Base-by-base conservation (phyloP, 2,113 vertebrate genomes). In the Capricornis sumatraensis region DNA sequence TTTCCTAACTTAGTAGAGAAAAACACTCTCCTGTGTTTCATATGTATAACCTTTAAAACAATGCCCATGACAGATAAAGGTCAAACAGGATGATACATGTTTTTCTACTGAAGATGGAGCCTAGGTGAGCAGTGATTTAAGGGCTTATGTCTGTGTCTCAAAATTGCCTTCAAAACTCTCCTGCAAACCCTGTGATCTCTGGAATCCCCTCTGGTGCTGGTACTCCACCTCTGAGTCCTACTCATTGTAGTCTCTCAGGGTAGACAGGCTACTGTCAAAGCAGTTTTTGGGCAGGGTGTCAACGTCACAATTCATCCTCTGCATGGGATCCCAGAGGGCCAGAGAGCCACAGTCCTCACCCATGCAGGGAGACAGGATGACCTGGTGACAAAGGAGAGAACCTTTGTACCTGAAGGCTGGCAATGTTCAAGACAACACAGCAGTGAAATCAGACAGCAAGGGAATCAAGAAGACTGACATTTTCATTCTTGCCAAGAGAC, bases 311-410 rank as follows among this genome's bases (percentile, higher is more conserved):
- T 99, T 99, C 23, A 98, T 98, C 97, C 98, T 99, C 97, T 99
- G 99, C 99, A 99, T 99, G 0, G 99, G 99, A 98, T 99, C 99
- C 96, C 99, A 99, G 96, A 99, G 99, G 25, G 99, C 99, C 98
- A 99, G 98, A 6, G 99, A 99, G 93, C 99, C 99, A 92, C 98
- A 98, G 97, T 99, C 99, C 85, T 99, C 99, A 40, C 99, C 99
- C 57, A 98, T 89, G 33, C 98, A 99, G 33, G 98, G 99, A 0
- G 98, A 99, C 98, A 99, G 96, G 98, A 98, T 5, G 98, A 99
- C 96, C 99, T 99, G 98, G 33, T 57, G 40, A 71, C 2, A 96
- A 92, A 93, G 52, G 10, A 33, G 8, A 79, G 91, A 30, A 86
- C 1, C 1, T 5, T 28, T 45, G 91, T 90, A 96, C 47, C 90